Evolutionary conservation across 2,797 vertebrate species (phyloP), one percentile per base, ranked within the genome.

Genomic region (Kryptolebias ocellatus): DNA sequence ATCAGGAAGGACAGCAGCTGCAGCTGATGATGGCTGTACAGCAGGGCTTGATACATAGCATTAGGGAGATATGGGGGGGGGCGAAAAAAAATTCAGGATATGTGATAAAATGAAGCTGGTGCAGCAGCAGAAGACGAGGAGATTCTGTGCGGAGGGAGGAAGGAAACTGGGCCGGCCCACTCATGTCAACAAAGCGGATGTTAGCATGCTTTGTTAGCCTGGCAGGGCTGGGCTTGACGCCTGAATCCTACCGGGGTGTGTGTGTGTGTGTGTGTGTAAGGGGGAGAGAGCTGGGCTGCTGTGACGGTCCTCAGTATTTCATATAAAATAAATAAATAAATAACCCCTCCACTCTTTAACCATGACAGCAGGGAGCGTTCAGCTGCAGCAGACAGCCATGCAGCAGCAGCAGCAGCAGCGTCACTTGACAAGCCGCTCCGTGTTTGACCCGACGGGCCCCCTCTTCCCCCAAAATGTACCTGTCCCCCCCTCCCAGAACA

Each of bases 111-210:
- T 65, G 47, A 67, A 52, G 7, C 45, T 18, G 34, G 3, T 39
- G 15, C 67, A 1, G 27, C 24, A 24, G 67, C 58, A 34, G 65
- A 31, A 74, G 55, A 68, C 12, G 57, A 44, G 31, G 28, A 27
- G 79, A 45, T 24, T 64, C 44, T 61, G 63, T 24, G 29, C 27
- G 58, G 54, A 73, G 65, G 57, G 51, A 74, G 53, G 79, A 75
- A 83, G 85, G 84, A 89, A 88, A 84, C 18, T 70, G 83, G 84
- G 89, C 67, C 85, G 75, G 81, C 62, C 71, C 80, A 79, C 66
- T 74, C 85, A 87, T 91, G 90, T 92, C 92, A 93, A 93, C 92
- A 91, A 90, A 91, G 90, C 92, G 90, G 91, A 91, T 87, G 84
- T 63, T 92, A 92, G 92, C 89, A 80, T 76, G 89, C 88, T 90